Base-by-base conservation (phyloP, 2,113 vertebrate genomes). In the Nannobrachium achirus region DNA sequence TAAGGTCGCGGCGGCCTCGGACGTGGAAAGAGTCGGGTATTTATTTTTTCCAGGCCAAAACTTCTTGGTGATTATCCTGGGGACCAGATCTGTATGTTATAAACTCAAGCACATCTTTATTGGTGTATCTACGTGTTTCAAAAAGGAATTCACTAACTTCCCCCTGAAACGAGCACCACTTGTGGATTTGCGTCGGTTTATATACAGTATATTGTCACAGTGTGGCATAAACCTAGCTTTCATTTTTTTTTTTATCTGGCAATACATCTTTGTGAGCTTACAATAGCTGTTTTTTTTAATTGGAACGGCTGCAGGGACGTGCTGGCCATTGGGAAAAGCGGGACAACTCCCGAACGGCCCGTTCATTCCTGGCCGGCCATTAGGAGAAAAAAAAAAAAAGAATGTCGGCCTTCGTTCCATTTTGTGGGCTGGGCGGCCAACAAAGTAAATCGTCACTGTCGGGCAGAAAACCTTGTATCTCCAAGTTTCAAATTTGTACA, bases 11-110 rank as follows among this genome's bases (percentile, higher is more conserved):
- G n/a, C 55, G 52, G 40, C 40, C 11, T 53, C 33, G 11, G n/a
- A n/a, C 51, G 53, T 62, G 20, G 56, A 69, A 76, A 69, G 61
- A 16, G 67, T 53, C 45, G 6, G 0, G 16, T 16, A 33, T 59
- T 14, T 39, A 56, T 53, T 52, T 53, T 52, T 49, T 18, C 66
- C 6, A 41, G 25, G 14, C 51, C 52, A 59, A 20, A 46, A 48
- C 49, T 73, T 62, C 13, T 67, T 15, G 13, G 45, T 39, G 39
- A 39, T 16, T 1, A 20, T 66, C 5, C 10, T 39, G n/a, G 45
- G 49, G 50, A 64, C 11, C 7, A 56, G 70, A 16, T 11, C 58
- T 10, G 46, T 40, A 41, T 46, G n/a, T n/a, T n/a, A 40, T 38
- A 65, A 50, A 49, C 45, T 48, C 45, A 48, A 14, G 8, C 56